Base-by-base conservation (phyloP, 2,113 vertebrate species). In the Carollia perspicillata region DNA sequence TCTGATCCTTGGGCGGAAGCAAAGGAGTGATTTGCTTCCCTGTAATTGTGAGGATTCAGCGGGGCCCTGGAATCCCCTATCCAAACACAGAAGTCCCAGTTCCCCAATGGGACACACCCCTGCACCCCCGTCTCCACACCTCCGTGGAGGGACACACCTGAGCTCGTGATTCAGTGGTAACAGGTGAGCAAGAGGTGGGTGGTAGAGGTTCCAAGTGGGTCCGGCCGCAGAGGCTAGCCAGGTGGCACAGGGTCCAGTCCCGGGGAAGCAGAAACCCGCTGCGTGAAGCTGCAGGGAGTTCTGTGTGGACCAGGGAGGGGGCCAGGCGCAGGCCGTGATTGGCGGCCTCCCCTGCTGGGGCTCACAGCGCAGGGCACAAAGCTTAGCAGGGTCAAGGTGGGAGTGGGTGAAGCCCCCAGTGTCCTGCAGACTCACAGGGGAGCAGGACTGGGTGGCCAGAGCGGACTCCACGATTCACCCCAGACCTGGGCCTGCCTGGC, bases 201-300 rank as follows among this genome's bases (percentile, higher is more conserved):
- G 1, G 18, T 58, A 35, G 80, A 26, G 42, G 37, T 23, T 69
- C 47, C 0, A 37, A 37, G 60, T 5, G 20, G 33, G 28, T 42
- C 28, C 53, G n/a, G 65, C 63, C 22, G 63, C 16, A 8, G 65
- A 13, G 44, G 30, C 0, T 33, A 74, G 30, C 30, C 44, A 74
- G 35, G n/a, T 0, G 6, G 13, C 28, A 8, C 11, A 11, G 49
- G n/a, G 4, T 3, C 65, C 44, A 1, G 12, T 4, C 49, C 53
- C 0, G 0, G 66, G 42, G 53, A 35, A 55, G 69, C 71, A 40
- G 66, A 37, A 83, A 30, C 33, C 51, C 35, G 35, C 75, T 17
- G 1, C 40, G 65, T 49, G 26, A 65, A 33, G 35, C 12, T 13
- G 16, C 28, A 28, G 5, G 26, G n/a, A 51, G 14, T 26, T 84